Conservation (phyloP, 35 echinoderm and acorn worm genomes). For the Holothuria glaberrima region DNA sequence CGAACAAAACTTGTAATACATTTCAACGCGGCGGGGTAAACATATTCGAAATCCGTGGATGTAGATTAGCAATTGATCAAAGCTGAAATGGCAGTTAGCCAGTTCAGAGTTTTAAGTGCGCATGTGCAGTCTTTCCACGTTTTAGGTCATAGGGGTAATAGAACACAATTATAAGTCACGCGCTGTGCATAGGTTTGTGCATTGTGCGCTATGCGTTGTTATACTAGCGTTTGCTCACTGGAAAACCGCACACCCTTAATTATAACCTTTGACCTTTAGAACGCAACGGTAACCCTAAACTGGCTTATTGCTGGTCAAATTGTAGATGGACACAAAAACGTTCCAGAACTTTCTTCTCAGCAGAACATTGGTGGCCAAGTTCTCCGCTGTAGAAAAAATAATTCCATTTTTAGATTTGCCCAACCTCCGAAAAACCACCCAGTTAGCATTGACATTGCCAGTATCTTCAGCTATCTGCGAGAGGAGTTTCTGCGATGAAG, state of each 20-base stretch:
- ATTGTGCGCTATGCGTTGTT: no score
- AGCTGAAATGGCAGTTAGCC: slow-evolving; percentile 51
- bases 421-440: slow-evolving; percentile 45
- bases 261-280: no score
- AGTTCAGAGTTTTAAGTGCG: no score
- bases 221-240: no score
- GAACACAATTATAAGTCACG: no score
- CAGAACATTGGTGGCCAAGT: slow-evolving; percentile 13
- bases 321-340: slow-evolving; percentile 29
- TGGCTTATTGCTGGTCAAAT: slow-evolving; percentile 55
- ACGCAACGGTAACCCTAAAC: no score
- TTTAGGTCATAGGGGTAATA: no score
- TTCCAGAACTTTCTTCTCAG: background rate
- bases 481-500: slow-evolving; percentile 51
- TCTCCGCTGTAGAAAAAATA: slow-evolving; percentile 41
- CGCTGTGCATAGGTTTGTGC: no score
- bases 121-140: no score
- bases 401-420: slow-evolving; percentile 43
- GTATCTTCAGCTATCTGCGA: slow-evolving; percentile 36
- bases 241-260: no score
- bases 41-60: slow-evolving; percentile 34
- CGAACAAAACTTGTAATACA: no score
- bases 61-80: slow-evolving; percentile 29
- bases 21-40: no score
- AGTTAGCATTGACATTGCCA: slow-evolving; percentile 51